Percentiles rank a stretch among this genome's conserved stretches.
Conservation (phyloP, 2,797 vertebrate genomes). For the Phrynocephalus guinanensis region DNA sequence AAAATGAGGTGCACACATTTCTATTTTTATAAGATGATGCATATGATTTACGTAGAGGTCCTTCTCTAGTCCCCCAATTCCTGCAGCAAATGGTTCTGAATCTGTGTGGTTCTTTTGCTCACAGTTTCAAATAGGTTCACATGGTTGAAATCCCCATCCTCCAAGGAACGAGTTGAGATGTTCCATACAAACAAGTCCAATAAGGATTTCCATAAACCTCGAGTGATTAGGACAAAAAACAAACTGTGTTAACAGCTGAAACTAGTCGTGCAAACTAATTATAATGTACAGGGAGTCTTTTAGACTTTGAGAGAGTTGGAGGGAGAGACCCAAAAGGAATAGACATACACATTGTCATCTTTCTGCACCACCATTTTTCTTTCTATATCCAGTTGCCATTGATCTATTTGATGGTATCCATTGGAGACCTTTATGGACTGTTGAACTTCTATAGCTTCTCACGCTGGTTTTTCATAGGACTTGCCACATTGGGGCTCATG, state of each 20-base stretch:
- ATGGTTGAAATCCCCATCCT: not conserved
- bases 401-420: slow-evolving; percentile 36
- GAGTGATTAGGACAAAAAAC: not conserved
- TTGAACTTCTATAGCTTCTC: slow-evolving; percentile 55
- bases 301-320: not conserved
- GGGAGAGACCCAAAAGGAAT: not conserved
- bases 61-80: not conserved
- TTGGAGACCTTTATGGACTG: slow-evolving; percentile 55
- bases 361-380: not conserved
- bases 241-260: not conserved
- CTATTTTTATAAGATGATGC: not conserved
- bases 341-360: not conserved
- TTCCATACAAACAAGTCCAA: not conserved
- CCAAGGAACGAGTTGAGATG: not conserved
- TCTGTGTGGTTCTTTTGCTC: not conserved
- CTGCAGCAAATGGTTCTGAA: not conserved
- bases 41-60: not conserved
- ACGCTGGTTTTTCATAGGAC: slow-evolving; percentile 59
- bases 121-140: not conserved
- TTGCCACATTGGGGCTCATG: slow-evolving; percentile 22
- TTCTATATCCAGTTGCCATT: slow-evolving; percentile 29
- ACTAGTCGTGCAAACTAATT: not conserved
- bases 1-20: not conserved
- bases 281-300: not conserved
- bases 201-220: not conserved